Evolutionary conservation across 2,797 vertebrate genomes (phyloP).

Genomic region (Etheostoma nigrum): DNA sequence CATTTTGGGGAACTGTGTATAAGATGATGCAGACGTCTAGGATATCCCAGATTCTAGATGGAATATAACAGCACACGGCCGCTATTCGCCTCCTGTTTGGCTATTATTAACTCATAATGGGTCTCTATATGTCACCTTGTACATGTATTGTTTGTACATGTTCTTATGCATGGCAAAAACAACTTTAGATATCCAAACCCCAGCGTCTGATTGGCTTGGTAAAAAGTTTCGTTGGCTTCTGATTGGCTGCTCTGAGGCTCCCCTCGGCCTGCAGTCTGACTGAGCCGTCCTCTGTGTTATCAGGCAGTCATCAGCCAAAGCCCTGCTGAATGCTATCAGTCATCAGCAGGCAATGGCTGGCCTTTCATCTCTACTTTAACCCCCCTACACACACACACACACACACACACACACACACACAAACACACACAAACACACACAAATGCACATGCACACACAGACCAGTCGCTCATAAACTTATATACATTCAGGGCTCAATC

Average conservation of each 20-base stretch:
- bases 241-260: conserved; percentile 51
- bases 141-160: background rate
- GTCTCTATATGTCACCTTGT: background rate
- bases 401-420: conserved; percentile 31
- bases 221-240: conserved; percentile 14
- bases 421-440: conserved; percentile 22
- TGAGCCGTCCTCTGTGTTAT: conserved; percentile 73
- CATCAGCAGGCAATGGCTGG: conserved; percentile 77
- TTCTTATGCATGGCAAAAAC: background rate
- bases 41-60: background rate
- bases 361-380: conserved; percentile 78
- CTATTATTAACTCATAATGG: background rate
- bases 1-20: background rate
- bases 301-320: conserved; percentile 76
- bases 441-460: conserved; percentile 19
- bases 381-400: conserved; percentile 19
- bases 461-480: conserved; percentile 27
- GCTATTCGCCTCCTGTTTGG: background rate
- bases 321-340: conserved; percentile 79
- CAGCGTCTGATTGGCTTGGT: conserved; percentile 20
- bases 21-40: background rate
- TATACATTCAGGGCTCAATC: conserved; percentile 37
- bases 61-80: background rate
- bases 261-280: conserved; percentile 28
- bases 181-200: background rate